Percentiles rank a stretch among this genome's conserved stretches.
Evolutionary conservation across 2,113 vertebrate genomes (phyloP).

Genomic region (Brienomyrus brachyistius): DNA sequence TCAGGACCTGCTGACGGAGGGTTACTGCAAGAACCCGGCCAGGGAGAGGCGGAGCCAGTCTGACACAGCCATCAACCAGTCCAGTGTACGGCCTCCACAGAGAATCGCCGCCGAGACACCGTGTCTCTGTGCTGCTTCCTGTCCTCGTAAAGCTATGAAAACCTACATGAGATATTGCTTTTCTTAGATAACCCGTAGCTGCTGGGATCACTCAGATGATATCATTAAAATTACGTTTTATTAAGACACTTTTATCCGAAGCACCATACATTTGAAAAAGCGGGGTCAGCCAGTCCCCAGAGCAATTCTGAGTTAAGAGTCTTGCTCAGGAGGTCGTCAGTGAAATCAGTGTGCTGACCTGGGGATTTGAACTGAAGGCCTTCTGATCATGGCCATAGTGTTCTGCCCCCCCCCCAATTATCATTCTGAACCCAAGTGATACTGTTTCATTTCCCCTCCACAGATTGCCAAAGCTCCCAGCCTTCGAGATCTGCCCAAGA

Average conservation of each 20-base stretch:
- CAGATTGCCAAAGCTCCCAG: conserved; percentile 63
- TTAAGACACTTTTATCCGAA: neutral
- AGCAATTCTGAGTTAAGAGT: neutral
- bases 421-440: neutral
- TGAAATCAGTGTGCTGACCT: neutral
- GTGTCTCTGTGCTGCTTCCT: neutral
- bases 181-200: neutral
- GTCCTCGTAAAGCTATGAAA: neutral
- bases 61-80: conserved; percentile 72
- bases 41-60: conserved; percentile 73
- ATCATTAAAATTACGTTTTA: neutral
- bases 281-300: neutral
- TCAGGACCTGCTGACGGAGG: conserved; percentile 51
- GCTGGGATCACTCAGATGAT: neutral
- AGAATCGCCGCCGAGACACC: neutral
- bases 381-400: neutral
- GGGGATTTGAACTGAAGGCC: neutral
- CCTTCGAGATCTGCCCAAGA: conserved; percentile 60
- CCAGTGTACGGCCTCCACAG: conserved; percentile 45
- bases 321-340: neutral
- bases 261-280: neutral
- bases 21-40: conserved; percentile 28
- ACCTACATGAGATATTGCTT: neutral
- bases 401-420: neutral
- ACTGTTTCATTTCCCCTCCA: conserved; percentile 7